Percentiles rank a stretch among this genome's conserved stretches.
Conservation (phyloP, 92 coral and sea anemone species). For the Heliopora coerulea region DNA sequence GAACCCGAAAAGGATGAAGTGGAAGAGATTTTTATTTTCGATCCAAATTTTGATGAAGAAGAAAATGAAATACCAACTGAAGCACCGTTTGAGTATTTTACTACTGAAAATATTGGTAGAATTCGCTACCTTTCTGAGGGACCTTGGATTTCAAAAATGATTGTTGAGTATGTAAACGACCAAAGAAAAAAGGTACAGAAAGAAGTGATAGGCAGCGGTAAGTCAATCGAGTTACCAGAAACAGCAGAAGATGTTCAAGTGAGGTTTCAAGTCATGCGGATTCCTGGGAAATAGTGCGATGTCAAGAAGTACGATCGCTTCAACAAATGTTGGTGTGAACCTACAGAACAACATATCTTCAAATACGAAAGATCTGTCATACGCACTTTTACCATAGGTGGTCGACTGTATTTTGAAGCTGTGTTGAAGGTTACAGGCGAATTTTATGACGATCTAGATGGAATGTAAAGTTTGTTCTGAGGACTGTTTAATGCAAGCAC, state of each 20-base stretch:
- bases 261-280: constrained; percentile 18
- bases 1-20: too few relatives aligned
- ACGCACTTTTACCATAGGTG: constrained; percentile 32
- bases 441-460: not conserved
- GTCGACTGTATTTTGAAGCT: constrained; percentile 20
- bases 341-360: constrained; percentile 25
- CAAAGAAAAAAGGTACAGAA: not conserved
- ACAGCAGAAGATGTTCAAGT: constrained; percentile 9
- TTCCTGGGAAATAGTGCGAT: constrained; percentile 17
- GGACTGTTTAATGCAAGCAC: too few relatives aligned
- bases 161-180: not conserved
- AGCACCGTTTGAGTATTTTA: too few relatives aligned
- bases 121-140: constrained; percentile 26
- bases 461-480: too few relatives aligned
- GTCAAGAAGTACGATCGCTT: constrained; percentile 32
- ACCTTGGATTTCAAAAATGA: constrained; percentile 24
- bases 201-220: constrained; percentile 11
- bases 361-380: not conserved
- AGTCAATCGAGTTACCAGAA: constrained; percentile 18
- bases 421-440: constrained; percentile 27
- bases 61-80: too few relatives aligned
- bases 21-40: too few relatives aligned
- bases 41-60: too few relatives aligned
- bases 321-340: constrained; percentile 6
- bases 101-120: constrained; percentile 18